Percentiles rank a stretch among this genome's conserved stretches.
phyloP scores from a whole-genome alignment of 2,797 vertebrate species.

The Poecilia velifera region DNA sequence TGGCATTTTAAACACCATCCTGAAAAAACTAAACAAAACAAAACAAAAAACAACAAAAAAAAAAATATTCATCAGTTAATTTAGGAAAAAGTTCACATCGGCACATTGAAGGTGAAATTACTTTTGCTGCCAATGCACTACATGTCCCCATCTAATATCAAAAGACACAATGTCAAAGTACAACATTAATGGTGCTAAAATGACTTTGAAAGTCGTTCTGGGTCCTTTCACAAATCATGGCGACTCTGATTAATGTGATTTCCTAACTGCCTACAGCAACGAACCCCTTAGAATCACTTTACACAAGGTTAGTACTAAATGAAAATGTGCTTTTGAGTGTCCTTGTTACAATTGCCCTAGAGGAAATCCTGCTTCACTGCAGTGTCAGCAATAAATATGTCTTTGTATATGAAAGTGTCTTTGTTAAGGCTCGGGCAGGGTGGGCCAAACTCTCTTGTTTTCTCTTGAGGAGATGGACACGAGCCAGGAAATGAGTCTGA shows the following conservation, averaged over 20 bases:
- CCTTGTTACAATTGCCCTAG: constrained; percentile 6
- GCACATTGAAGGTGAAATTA: background rate
- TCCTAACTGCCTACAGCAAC: background rate
- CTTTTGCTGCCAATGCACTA: background rate
- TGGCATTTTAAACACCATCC: background rate
- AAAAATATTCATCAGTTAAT: background rate
- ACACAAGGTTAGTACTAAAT: background rate
- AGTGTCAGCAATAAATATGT: constrained; percentile 27
- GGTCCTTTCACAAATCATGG: background rate
- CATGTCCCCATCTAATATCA: background rate
- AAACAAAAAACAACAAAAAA: too few relatives aligned
- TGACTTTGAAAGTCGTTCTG: background rate
- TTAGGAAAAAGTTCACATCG: background rate
- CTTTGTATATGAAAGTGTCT: constrained; percentile 18
- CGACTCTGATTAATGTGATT: background rate
- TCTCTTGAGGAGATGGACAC: constrained; percentile 52
- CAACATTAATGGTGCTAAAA: background rate
- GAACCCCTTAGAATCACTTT: background rate
- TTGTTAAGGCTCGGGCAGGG: constrained; percentile 39
- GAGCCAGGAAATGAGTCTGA: constrained; percentile 59
- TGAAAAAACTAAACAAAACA: too few relatives aligned
- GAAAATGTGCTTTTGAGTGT: constrained; percentile 14
- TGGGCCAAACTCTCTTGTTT: constrained; percentile 40
- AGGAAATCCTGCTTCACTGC: constrained; percentile 36
- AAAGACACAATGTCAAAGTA: background rate